phyloP scores from a whole-genome alignment of 92 coral and sea anemone species.

The Parazoanthus atlanticus region DNA sequence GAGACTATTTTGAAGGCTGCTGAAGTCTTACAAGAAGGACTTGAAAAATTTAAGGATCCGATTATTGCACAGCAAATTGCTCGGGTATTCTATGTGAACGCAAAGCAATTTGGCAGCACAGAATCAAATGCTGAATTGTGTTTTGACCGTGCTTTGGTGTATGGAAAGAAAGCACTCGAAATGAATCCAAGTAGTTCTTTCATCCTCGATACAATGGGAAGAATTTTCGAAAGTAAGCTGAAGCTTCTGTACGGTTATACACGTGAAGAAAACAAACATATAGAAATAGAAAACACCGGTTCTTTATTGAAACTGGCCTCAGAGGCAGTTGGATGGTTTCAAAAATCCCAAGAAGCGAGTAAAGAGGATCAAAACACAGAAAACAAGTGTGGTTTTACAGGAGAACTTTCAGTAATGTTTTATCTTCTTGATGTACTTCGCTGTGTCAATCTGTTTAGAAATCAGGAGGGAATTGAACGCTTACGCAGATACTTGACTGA shows the following conservation, averaged over 20 bases:
- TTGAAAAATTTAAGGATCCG: slow-evolving; percentile 45
- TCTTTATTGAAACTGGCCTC: slow-evolving; percentile 28
- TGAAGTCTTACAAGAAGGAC: slow-evolving; percentile 40
- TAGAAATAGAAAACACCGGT: background rate
- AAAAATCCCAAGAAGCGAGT: slow-evolving; percentile 22
- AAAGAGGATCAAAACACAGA: slow-evolving; percentile 26
- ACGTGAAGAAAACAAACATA: background rate
- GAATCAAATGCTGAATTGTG: background rate
- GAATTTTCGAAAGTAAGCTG: slow-evolving; percentile 45
- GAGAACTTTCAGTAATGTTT: slow-evolving; percentile 53
- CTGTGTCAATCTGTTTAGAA: slow-evolving; percentile 37
- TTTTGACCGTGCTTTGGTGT: background rate
- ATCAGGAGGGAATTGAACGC: slow-evolving; percentile 21
- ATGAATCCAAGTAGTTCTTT: slow-evolving; percentile 17
- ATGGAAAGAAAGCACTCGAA: background rate
- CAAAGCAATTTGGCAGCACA: background rate
- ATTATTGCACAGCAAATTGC: slow-evolving; percentile 57
- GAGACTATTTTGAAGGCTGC: slow-evolving; percentile 40
- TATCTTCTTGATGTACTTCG: slow-evolving; percentile 52
- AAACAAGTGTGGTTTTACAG: slow-evolving; percentile 32
- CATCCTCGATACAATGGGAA: slow-evolving; percentile 58
- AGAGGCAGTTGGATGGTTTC: slow-evolving; percentile 31
- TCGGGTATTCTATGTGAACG: slow-evolving; percentile 52
- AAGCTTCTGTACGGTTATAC: slow-evolving; percentile 15
- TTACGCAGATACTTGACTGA: slow-evolving; percentile 42